Evolutionary conservation across 2,888 invertebrate genomes (phyloP), one percentile per base, ranked within the genome.

Genomic region (Tachina lurida): DNA sequence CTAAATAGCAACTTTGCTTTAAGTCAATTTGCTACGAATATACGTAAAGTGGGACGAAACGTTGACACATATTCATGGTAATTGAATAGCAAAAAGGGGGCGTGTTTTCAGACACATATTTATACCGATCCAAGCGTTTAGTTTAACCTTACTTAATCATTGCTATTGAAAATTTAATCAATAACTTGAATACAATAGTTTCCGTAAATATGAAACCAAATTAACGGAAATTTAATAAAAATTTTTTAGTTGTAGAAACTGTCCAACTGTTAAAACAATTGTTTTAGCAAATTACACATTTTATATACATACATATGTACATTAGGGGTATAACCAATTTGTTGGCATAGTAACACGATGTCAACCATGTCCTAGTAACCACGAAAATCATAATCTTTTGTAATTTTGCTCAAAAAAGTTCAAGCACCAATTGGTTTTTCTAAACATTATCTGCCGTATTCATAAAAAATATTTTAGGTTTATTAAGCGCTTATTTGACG

Each of bases 241-340:
- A 10, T 54, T 56, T 45, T 15, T 19, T 68, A 52, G 56, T 31
- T 52, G 0, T 13, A 54, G 10, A 52, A 60, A 80, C n/a, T 52
- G 17, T 31, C 17, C 67, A 74, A 62, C 60, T 74, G 74, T 68
- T 75, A 68, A 75, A 81, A 19, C 47, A 54, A 52, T 79, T 60
- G 65, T 74, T 58, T 80, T 22, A 67, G 45, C 43, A 74, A 60
- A 52, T 39, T 62, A 45, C n/a, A 60, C 45, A 8, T 17, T 73
- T 62, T 41, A 62, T 10, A 10, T 4, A 22, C 31, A n/a, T 31
- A 31, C 4, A 31, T 2, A 31, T 22, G 22, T n/a, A n/a, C n/a
- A n/a, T n/a, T n/a, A n/a, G n/a, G n/a, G n/a, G n/a, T n/a, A n/a
- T n/a, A n/a, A n/a, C n/a, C n/a, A n/a, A n/a, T n/a, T n/a, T n/a